Percentiles rank a stretch among this genome's conserved stretches.
phyloP scores from a whole-genome alignment of 2,888 invertebrate species.

The Sussaba pulchella region DNA sequence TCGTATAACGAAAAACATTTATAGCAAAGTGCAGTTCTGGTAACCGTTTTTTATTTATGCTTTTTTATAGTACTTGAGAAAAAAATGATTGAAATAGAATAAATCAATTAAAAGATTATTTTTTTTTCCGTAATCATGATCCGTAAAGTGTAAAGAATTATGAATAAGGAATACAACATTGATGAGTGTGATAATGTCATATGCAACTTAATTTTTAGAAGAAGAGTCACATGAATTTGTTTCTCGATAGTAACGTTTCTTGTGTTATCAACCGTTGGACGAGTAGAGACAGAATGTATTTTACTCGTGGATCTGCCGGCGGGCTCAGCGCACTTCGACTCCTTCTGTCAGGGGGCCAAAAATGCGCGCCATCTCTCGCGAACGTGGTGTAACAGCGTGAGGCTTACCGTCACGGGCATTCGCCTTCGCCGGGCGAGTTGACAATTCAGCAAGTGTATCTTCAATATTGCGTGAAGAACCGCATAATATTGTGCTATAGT shows the following conservation, averaged over 20 bases:
- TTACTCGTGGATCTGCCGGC: too few relatives aligned
- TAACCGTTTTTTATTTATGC: too few relatives aligned
- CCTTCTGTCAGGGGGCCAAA: slow-evolving; percentile 46
- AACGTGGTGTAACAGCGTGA: background rate
- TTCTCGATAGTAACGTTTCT: background rate
- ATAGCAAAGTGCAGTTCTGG: too few relatives aligned
- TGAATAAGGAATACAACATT: background rate
- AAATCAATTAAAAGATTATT: too few relatives aligned
- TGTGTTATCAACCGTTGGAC: slow-evolving; percentile 3
- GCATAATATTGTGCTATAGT: background rate
- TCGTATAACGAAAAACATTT: too few relatives aligned
- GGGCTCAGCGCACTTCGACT: background rate
- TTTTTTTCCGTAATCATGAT: too few relatives aligned
- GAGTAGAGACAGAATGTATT: background rate
- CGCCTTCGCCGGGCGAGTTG: background rate
- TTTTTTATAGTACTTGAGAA: too few relatives aligned
- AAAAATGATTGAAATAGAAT: too few relatives aligned
- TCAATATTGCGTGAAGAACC: slow-evolving; percentile 16
- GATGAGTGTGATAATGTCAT: background rate
- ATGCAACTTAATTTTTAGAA: too few relatives aligned
- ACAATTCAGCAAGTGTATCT: background rate
- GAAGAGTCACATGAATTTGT: too few relatives aligned
- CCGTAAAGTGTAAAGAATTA: too few relatives aligned
- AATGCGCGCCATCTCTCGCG: slow-evolving; percentile 52
- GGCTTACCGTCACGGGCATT: background rate